Conservation (phyloP, 2,888 invertebrate species). For the Zonitis immaculata region DNA sequence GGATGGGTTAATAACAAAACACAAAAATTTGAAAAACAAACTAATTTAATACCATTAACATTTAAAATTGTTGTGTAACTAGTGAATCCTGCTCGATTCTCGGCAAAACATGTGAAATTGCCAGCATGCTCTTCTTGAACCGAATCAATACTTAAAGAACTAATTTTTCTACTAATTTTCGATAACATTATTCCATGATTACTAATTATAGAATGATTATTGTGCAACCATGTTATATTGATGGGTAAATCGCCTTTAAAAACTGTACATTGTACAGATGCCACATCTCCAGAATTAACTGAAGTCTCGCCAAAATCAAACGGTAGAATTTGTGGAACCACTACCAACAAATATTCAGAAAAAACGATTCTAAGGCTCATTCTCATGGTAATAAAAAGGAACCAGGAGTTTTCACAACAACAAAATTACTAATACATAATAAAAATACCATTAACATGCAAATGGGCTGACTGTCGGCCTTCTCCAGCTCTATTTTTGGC, state of each 20-base stretch:
- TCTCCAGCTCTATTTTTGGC: constrained; percentile 57
- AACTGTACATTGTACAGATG: constrained; percentile 55
- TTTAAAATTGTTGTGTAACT: constrained; percentile 61
- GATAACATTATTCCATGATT: constrained; percentile 53
- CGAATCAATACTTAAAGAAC: constrained; percentile 56
- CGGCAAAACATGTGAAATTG: constrained; percentile 55
- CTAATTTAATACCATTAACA: constrained; percentile 59
- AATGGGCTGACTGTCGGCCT: constrained; percentile 57
- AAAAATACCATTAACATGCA: constrained; percentile 59
- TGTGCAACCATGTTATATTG: constrained; percentile 66
- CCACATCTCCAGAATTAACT: constrained; percentile 41
- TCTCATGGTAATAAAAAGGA: neutral
- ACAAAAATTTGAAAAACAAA: too few species aligned
- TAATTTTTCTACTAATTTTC: constrained; percentile 58
- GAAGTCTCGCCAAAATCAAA: constrained; percentile 53
- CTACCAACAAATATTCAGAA: too few species aligned
- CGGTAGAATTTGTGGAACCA: constrained; percentile 53
- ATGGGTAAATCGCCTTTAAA: constrained; percentile 75
- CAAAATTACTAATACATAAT: too few species aligned
- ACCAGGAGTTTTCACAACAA: neutral
- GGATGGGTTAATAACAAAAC: too few species aligned
- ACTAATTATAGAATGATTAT: constrained; percentile 49
- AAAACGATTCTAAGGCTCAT: constrained; percentile 56
- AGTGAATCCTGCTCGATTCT: constrained; percentile 59
- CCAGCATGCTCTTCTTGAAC: constrained; percentile 55